Percentiles rank a stretch among this genome's conserved stretches.
phyloP scores from a whole-genome alignment of 2,113 vertebrate species.

The Cephalopterus ornatus region DNA sequence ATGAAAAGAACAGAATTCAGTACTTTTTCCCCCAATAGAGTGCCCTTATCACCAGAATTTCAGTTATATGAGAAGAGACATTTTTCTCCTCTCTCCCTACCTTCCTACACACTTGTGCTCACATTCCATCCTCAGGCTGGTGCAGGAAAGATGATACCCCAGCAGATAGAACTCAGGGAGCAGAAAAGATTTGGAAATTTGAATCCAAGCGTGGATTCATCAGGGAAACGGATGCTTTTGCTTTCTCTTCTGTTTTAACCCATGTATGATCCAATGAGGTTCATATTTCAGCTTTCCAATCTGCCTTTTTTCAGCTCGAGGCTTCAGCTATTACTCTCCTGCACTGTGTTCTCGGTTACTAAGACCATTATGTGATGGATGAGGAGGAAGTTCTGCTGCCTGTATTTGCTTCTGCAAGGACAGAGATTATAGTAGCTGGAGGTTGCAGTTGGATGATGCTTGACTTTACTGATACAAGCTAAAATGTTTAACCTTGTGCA shows the following conservation, averaged over 20 bases:
- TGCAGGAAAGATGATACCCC: not conserved
- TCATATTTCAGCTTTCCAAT: not conserved
- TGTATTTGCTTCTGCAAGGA: not conserved
- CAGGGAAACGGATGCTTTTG: not conserved
- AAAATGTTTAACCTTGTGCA: not conserved
- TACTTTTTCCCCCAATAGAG: not conserved
- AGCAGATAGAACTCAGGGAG: not conserved
- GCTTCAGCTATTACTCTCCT: not conserved
- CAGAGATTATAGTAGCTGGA: not conserved
- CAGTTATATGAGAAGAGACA: not conserved
- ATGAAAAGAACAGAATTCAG: not conserved
- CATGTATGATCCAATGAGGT: fast-evolving
- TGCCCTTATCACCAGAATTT: not conserved
- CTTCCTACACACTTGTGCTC: not conserved
- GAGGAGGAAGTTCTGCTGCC: not conserved
- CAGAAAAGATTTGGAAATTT: not conserved
- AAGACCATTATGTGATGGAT: not conserved
- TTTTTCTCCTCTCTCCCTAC: not conserved
- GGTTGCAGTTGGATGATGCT: not conserved
- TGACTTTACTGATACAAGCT: not conserved
- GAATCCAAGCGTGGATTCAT: not conserved
- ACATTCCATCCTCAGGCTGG: not conserved
- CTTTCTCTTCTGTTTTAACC: not conserved
- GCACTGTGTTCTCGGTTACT: fast-evolving
- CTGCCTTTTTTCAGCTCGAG: not conserved